phyloP scores from a whole-genome alignment of 2,797 vertebrate genomes.

The Carduelis carduelis region DNA sequence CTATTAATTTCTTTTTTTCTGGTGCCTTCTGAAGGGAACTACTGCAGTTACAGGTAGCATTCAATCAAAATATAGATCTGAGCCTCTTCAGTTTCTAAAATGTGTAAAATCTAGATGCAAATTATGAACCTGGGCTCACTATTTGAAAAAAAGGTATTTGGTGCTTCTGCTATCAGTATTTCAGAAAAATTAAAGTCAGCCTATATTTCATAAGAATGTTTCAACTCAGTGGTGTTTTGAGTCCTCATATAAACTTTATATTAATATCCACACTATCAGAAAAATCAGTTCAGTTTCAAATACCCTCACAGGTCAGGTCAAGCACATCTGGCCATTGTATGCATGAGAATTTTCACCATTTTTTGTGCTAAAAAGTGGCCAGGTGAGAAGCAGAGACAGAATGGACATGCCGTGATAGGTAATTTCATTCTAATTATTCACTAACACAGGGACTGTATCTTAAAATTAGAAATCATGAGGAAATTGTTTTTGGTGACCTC shows the following conservation, averaged over 20 bases:
- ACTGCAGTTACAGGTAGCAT: neutral
- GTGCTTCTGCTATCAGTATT: neutral
- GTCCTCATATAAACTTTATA: neutral
- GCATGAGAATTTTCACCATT: neutral
- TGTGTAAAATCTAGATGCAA: neutral
- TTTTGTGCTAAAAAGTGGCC: neutral
- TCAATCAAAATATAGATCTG: neutral
- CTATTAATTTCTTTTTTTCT: neutral
- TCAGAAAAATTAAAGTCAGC: neutral
- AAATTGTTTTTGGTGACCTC: neutral
- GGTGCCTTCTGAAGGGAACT: neutral
- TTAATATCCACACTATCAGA: neutral
- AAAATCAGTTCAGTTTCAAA: neutral
- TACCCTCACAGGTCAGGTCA: neutral
- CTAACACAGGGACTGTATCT: neutral
- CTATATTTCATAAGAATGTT: neutral
- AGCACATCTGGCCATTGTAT: neutral
- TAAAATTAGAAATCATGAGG: neutral
- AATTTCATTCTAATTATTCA: neutral
- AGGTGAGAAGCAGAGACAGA: neutral
- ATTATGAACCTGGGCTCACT: neutral
- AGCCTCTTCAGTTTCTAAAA: neutral
- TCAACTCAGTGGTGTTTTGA: neutral
- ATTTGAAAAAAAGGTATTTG: neutral
- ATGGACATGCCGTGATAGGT: neutral